Evolutionary conservation across 2,797 vertebrate species (phyloP).

Genomic region (Danionella dracula): DNA sequence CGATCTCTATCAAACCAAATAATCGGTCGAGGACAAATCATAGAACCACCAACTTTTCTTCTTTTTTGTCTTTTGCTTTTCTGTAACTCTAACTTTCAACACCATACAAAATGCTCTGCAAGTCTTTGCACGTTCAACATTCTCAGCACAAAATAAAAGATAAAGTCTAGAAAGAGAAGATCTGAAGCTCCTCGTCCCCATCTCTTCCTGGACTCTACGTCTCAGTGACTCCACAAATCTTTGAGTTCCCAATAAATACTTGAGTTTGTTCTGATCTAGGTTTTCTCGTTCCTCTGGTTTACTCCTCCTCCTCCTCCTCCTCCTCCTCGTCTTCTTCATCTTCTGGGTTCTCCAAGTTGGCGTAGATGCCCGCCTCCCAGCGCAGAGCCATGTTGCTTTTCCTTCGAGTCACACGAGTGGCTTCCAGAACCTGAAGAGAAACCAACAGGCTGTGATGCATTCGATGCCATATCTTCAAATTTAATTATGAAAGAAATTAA

Average conservation of each 20-base stretch:
- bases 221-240: neutral
- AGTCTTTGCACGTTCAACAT: slow-evolving; percentile 19
- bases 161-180: neutral
- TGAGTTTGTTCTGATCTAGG: slow-evolving; percentile 21
- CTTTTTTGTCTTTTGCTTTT: neutral
- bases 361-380: slow-evolving; percentile 84
- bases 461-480: too few species aligned
- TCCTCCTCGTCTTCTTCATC: slow-evolving; percentile 53
- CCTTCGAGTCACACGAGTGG: slow-evolving; percentile 89
- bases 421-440: slow-evolving; percentile 84
- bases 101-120: neutral
- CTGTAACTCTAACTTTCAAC: neutral
- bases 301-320: slow-evolving; percentile 49
- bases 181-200: slow-evolving; percentile 8
- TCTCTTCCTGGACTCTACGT: neutral
- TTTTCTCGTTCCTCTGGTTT: slow-evolving; percentile 43
- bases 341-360: slow-evolving; percentile 75
- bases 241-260: slow-evolving; percentile 41
- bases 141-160: slow-evolving; percentile 12
- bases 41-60: neutral
- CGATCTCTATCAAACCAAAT: neutral
- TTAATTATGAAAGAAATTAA: too few species aligned
- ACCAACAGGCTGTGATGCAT: neutral
- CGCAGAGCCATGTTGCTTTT: slow-evolving; percentile 89
- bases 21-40: too few species aligned